phyloP scores from a whole-genome alignment of 2,888 invertebrate species.

The Meloe dianella region DNA sequence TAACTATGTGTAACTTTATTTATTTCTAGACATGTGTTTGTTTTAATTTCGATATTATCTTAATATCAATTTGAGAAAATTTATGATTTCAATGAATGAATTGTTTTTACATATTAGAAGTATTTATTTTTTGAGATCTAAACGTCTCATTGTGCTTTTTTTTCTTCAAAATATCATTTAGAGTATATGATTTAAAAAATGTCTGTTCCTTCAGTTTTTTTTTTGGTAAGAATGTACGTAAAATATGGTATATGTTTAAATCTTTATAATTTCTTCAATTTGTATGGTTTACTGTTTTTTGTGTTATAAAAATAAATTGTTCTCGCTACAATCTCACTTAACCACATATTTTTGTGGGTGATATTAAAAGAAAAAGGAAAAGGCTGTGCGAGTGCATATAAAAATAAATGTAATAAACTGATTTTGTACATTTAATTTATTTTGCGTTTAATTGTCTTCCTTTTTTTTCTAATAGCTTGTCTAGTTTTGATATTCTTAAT shows the following conservation, averaged over 20 bases:
- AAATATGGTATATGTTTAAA: conserved; percentile 14
- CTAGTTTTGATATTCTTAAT: no score
- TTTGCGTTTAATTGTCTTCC: background rate
- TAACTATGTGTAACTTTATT: conserved; percentile 17
- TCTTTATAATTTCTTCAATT: conserved; percentile 10
- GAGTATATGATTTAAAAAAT: background rate
- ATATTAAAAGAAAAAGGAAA: no score
- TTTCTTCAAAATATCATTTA: no score
- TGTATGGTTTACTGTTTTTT: conserved; percentile 14
- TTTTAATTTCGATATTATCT: background rate
- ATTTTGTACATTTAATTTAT: conserved; percentile 5
- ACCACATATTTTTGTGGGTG: conserved; percentile 39
- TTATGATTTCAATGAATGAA: no score
- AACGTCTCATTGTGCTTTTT: no score
- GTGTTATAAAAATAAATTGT: conserved; percentile 38
- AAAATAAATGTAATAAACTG: conserved; percentile 33
- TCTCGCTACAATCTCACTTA: conserved; percentile 47
- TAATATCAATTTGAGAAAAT: no score
- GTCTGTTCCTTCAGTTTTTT: background rate
- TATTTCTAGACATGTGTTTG: conserved; percentile 14
- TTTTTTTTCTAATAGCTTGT: no score
- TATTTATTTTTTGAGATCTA: no score
- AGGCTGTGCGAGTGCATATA: conserved; percentile 51
- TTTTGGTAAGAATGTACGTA: background rate
- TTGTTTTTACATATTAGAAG: no score